These are phyloP conservation scores for Antigone vipio DNA, from an alignment of 2,113 vertebrate species.

Conservation along the genomic window DNA sequence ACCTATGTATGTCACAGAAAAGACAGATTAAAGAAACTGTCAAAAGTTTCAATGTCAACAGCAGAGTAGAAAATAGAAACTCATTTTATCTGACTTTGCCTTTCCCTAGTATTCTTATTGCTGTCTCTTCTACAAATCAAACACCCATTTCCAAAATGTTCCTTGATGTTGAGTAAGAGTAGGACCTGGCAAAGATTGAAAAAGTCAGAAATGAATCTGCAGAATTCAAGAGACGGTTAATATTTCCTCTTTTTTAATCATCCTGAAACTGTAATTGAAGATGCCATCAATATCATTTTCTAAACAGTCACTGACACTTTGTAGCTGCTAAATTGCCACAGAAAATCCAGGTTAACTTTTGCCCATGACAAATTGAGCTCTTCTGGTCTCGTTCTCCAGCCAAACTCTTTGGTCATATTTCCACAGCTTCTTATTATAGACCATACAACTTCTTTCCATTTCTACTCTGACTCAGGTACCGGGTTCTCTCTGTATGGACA, in stretches of 20 bases:
- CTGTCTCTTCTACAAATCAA: background rate
- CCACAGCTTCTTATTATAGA: background rate
- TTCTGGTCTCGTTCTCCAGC: background rate
- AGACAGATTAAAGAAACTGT: conserved; percentile 18
- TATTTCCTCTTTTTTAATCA: background rate
- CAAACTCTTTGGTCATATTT: background rate
- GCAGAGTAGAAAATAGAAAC: conserved; percentile 14
- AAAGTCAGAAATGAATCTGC: background rate
- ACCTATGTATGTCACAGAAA: background rate
- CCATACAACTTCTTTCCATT: background rate
- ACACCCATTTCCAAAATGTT: background rate
- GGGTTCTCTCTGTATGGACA: background rate
- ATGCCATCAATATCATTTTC: background rate
- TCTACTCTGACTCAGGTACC: background rate
- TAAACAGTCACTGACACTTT: background rate
- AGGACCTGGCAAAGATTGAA: background rate
- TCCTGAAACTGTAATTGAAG: background rate
- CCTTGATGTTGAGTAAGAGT: background rate
- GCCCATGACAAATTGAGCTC: background rate
- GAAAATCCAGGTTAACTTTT: background rate
- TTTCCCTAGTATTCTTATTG: background rate
- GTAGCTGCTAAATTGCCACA: background rate
- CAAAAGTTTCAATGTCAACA: conserved; percentile 14
- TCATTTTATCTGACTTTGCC: background rate
- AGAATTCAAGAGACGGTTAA: background rate